A percentile compares a stretch with the other conserved stretches of the same genome.
These are phyloP conservation scores for Echinometra lucunter DNA, from an alignment of 53 echinoderm and acorn worm genomes.

Conservation along the genomic window DNA sequence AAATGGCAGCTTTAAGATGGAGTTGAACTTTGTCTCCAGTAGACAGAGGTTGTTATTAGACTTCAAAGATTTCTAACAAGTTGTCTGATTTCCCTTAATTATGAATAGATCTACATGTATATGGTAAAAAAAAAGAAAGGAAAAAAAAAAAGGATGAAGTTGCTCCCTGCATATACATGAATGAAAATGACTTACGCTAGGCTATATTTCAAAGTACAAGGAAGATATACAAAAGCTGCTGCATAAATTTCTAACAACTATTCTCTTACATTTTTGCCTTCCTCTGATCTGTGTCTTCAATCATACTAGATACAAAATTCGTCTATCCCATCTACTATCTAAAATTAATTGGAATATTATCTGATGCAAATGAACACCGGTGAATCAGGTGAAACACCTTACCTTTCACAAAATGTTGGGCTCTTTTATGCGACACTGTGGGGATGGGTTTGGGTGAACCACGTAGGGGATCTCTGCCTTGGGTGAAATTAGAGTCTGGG, in stretches of 20 bases:
- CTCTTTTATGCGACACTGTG: constrained; percentile 73
- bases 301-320: background rate
- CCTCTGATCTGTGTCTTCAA: background rate
- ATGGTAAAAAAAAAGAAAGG: too few species aligned
- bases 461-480: constrained; percentile 74
- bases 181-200: too few species aligned
- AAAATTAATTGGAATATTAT: background rate
- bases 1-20: too few species aligned
- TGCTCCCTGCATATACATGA: too few species aligned
- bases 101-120: too few species aligned
- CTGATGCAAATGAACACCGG: background rate
- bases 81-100: too few species aligned
- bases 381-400: background rate
- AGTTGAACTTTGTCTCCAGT: too few species aligned
- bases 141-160: too few species aligned
- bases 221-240: background rate
- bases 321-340: background rate
- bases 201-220: background rate
- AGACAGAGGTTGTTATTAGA: too few species aligned
- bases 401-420: constrained; percentile 98
- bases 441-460: constrained; percentile 75
- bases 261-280: background rate
- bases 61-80: too few species aligned
- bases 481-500: constrained; percentile 80
- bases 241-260: background rate